Conservation (phyloP, 2,113 vertebrate genomes). For the Ptilorrhoa leucosticta region DNA sequence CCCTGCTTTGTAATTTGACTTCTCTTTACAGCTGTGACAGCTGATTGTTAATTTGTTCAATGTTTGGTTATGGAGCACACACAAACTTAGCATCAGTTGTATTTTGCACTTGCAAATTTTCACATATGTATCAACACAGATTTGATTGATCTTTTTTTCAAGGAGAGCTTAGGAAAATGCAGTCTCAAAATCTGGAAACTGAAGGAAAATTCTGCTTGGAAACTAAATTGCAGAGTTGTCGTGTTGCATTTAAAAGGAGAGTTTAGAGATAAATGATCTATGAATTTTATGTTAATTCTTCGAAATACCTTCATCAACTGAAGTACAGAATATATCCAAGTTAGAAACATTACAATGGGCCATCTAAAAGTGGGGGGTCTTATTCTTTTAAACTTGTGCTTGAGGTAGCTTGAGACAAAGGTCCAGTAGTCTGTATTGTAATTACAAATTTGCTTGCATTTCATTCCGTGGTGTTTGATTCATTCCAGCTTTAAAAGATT, state of each 20-base stretch:
- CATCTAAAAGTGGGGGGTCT: background rate
- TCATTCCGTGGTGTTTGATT: background rate
- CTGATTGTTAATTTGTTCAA: background rate
- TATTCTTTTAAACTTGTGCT: background rate
- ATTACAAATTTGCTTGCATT: background rate
- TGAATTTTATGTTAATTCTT: background rate
- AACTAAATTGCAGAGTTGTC: background rate
- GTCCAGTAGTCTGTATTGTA: background rate
- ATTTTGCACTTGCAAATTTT: background rate
- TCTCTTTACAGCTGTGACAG: background rate
- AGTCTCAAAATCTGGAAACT: background rate
- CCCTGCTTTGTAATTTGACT: background rate
- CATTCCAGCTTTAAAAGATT: slow-evolving; percentile 89
- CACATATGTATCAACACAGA: fast-evolving
- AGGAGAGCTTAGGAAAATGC: background rate
- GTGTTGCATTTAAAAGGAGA: background rate
- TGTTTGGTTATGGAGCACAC: background rate
- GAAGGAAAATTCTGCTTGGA: background rate
- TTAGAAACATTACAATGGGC: background rate
- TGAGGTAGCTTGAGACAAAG: background rate
- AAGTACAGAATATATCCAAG: background rate
- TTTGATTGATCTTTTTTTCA: background rate
- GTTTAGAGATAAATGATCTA: background rate
- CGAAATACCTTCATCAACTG: background rate
- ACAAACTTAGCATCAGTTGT: background rate